These are phyloP conservation scores for Nymphalis polychloros DNA, from an alignment of 2,888 invertebrate genomes.

Conservation along the genomic window DNA sequence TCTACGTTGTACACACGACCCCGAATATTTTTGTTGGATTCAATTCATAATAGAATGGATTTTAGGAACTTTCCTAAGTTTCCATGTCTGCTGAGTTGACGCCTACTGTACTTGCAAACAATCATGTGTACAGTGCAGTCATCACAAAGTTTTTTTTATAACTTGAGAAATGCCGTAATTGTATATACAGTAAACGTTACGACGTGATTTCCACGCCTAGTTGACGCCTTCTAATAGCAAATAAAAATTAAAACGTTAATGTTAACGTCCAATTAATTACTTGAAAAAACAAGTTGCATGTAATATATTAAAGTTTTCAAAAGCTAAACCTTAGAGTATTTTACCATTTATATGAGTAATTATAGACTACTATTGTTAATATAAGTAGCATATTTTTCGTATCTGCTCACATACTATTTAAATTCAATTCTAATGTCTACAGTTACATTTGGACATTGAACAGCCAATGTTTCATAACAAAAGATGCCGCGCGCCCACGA, in stretches of 20 bases:
- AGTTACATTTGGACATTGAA: too few species aligned
- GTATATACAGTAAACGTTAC: slow-evolving; percentile 3
- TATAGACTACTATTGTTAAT: too few species aligned
- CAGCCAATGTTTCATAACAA: neutral
- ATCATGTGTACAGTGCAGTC: neutral
- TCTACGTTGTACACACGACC: neutral
- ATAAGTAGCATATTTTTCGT: neutral
- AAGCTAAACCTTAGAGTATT: too few species aligned
- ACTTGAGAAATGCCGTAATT: slow-evolving; percentile 11
- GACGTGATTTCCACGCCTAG: slow-evolving; percentile 8
- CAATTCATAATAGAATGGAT: neutral
- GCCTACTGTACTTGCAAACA: neutral
- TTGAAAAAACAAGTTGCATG: neutral
- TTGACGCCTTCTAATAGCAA: neutral
- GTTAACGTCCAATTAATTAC: neutral
- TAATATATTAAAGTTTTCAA: too few species aligned
- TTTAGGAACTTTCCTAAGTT: neutral
- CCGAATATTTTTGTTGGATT: neutral
- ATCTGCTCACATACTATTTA: neutral
- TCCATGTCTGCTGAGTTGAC: neutral
- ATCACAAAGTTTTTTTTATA: slow-evolving; percentile 14
- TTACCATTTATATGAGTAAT: too few species aligned
- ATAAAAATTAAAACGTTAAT: neutral
- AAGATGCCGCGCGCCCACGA: slow-evolving; percentile 13
- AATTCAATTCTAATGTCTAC: neutral